phyloP scores from a whole-genome alignment of 1,140 invertebrate genomes.

The Drosophila busckii region DNA sequence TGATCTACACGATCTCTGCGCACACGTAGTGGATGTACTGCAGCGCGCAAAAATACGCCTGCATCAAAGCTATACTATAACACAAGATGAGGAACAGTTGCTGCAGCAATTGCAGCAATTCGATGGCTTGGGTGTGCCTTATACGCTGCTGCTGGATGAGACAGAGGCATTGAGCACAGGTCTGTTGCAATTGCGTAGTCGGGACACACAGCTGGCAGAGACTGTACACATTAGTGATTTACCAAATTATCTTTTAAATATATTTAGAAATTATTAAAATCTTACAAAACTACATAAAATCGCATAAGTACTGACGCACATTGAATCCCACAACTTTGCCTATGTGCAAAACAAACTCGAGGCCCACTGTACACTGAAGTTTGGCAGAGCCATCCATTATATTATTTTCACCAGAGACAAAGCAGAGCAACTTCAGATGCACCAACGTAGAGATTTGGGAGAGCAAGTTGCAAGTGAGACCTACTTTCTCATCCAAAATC shows the following conservation, averaged over 20 bases:
- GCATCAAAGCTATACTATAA: conserved; percentile 35
- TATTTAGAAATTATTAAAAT: conserved; percentile 50
- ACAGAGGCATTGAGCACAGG: conserved; percentile 84
- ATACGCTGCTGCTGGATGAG: conserved; percentile 81
- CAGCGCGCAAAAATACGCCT: conserved; percentile 77
- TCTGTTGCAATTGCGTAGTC: conserved; percentile 84
- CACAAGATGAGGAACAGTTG: conserved; percentile 2
- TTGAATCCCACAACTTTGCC: conserved; percentile 86
- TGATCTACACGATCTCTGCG: conserved; percentile 79
- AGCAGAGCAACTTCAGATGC: conserved; percentile 84
- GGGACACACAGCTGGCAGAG: conserved; percentile 84
- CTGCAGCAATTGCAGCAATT: conserved; percentile 50
- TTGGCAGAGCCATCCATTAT: conserved; percentile 82
- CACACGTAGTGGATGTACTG: conserved; percentile 80
- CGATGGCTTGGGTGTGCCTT: conserved; percentile 80
- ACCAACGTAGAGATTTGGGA: conserved; percentile 88
- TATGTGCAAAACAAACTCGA: conserved; percentile 85
- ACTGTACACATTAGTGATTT: conserved; percentile 74
- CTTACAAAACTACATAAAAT: conserved; percentile 81
- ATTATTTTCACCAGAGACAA: conserved; percentile 83
- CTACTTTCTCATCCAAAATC: conserved; percentile 90
- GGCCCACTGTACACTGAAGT: conserved; percentile 87
- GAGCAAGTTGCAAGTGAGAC: conserved; percentile 89
- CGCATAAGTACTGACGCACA: conserved; percentile 86
- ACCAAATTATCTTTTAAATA: conserved; percentile 72